Evolutionary conservation across 2,888 invertebrate genomes (phyloP), one percentile per base, ranked within the genome.

Genomic region (Heliconius ismenius): DNA sequence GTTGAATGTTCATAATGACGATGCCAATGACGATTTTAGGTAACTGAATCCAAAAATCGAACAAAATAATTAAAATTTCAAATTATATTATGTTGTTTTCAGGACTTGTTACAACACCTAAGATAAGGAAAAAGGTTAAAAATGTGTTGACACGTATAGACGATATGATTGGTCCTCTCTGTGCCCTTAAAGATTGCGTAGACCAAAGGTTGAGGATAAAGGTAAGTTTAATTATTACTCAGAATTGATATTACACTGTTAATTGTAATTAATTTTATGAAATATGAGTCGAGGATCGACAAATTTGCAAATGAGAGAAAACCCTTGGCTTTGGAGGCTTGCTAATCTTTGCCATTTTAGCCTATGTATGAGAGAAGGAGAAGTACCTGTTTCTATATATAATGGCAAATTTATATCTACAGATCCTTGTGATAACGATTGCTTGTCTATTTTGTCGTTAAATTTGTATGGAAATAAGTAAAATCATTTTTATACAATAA

Each of bases 161-260:
- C 62, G 85, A 83, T 0, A 91, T 90, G 28, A 83, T 85, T 1
- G 97, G 97, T 0, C 97, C 97, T 0, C 88, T 97, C 43, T 90
- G 91, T 1, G 87, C 95, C n/a, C 89, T 97, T 21, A 95, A 91
- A 80, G 94, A 94, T 26, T 96, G 95, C 83, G 95, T 95, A 84
- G 95, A 96, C 80, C 90, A 92, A 70, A 92, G 95, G 80, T 89
- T 95, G 1, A 92, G 95, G 85, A 92, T 96, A 32, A 96, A 96
- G 96, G 96, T 96, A 93, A 88, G 86, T 68, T 76, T 58, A n/a
- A 24, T 36, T 39, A 21, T 24, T 36, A 73, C 60, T 62, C 60
- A 58, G 13, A 36, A 9, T 36, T 58, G 58, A 6, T 36, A 24
- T 67, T n/a, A 15, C 13, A 39, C 26, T 3, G 0, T 62, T 62